A percentile compares a stretch with the other conserved stretches of the same genome.
Evolutionary conservation across 2,888 invertebrate species (phyloP).

Genomic region (Hetaerina titia): DNA sequence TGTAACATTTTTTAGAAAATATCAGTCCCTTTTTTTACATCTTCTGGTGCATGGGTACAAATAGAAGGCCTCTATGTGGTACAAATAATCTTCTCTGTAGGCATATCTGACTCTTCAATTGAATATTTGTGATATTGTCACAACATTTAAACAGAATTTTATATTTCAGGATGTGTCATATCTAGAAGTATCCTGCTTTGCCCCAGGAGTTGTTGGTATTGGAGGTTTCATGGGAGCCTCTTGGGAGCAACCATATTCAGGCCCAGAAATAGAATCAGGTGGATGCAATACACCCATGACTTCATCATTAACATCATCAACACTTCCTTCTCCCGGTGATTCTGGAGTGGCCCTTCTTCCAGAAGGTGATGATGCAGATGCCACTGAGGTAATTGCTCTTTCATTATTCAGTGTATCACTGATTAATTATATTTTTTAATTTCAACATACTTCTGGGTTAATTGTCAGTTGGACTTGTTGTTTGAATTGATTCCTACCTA

Average conservation of each 20-base stretch:
- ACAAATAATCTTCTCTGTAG: too few relatives aligned
- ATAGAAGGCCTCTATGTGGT: too few relatives aligned
- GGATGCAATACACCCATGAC: conserved; percentile 73
- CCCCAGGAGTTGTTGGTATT: conserved; percentile 52
- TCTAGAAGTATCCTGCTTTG: conserved; percentile 51
- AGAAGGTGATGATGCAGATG: conserved; percentile 63
- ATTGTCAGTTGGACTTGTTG: too few relatives aligned
- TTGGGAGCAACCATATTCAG: conserved; percentile 41
- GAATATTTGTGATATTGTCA: too few relatives aligned
- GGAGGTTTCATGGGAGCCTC: conserved; percentile 54
- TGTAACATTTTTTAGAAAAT: too few relatives aligned
- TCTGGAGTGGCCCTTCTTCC: conserved; percentile 81
- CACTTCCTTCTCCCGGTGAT: conserved; percentile 86
- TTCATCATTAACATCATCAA: conserved; percentile 77
- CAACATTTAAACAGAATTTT: too few relatives aligned
- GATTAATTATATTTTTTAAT: not conserved
- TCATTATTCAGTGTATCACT: not conserved
- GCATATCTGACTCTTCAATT: too few relatives aligned
- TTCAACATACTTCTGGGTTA: too few relatives aligned
- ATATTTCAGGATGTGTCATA: conserved; percentile 41
- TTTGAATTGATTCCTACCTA: not conserved
- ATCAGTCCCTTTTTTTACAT: too few relatives aligned
- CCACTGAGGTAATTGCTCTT: conserved; percentile 40
- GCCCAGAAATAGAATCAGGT: conserved; percentile 41
- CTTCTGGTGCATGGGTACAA: too few relatives aligned